Evolutionary conservation across 2,113 vertebrate species (phyloP).

Genomic region (Sceloporus undulatus): DNA sequence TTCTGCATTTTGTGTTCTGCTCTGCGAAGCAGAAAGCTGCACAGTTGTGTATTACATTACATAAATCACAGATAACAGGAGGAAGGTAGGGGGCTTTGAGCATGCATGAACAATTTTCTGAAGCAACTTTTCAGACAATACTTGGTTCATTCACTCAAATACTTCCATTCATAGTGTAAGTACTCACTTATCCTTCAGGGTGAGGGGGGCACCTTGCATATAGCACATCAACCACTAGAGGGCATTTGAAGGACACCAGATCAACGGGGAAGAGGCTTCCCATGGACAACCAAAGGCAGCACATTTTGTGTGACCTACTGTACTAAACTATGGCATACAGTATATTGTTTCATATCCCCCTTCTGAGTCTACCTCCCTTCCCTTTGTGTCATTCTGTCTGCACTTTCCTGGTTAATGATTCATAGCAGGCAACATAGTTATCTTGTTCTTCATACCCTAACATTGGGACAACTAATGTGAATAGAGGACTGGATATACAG

Average conservation of each 20-base stretch:
- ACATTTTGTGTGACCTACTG: background rate
- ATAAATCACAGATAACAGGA: conserved; percentile 14
- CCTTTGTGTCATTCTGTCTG: conserved; percentile 26
- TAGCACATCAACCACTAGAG: conserved; percentile 73
- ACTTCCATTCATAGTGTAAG: background rate
- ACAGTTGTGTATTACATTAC: background rate
- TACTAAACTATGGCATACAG: background rate
- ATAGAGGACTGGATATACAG: background rate
- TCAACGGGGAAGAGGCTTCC: conserved; percentile 17
- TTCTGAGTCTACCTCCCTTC: background rate
- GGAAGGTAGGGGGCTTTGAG: background rate
- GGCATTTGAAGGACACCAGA: conserved; percentile 76
- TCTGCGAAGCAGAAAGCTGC: background rate
- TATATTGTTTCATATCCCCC: background rate
- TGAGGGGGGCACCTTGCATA: fast-evolving
- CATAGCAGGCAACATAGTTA: conserved; percentile 25
- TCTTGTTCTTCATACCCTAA: background rate
- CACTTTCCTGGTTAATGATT: conserved; percentile 12
- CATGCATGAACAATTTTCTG: background rate
- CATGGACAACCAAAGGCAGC: conserved; percentile 8
- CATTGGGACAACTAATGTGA: background rate
- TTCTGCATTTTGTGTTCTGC: background rate
- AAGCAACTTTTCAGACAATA: conserved; percentile 1
- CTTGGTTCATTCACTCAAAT: conserved; percentile 29
- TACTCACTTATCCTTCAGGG: background rate